Base-by-base conservation (phyloP, 2,113 vertebrate genomes). In the Periophthalmodon schlosseri region DNA sequence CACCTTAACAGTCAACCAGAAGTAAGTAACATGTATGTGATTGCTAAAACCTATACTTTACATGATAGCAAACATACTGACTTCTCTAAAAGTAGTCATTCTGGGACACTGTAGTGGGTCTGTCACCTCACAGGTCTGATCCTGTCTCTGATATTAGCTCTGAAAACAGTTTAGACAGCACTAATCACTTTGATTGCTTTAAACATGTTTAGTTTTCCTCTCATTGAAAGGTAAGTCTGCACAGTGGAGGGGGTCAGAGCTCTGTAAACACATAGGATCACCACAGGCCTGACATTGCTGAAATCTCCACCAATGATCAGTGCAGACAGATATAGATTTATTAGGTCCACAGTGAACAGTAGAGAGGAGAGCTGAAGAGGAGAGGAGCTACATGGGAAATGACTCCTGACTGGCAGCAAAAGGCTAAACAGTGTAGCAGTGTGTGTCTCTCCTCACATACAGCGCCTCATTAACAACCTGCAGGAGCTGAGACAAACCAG, bases 341-440 rank as follows among this genome's bases (percentile, higher is more conserved):
- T 80, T 91, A 60, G 57, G 57, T 91, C 86, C 85, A 78, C 65
- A 79, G 75, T 73, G 68, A 63, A 75, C 77, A 58, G 66, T 73
- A 50, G 0, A 56, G 75, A 60, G 80, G 84, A 81, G 87, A 78
- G 76, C 33, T 1, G 73, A 75, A 87, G 21, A 57, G 56, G n/a
- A 23, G 54, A 93, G 95, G 90, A 91, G 90, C 93, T 94, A 92
- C 89, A 81, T 90, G 90, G 94, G 94, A 96, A 95, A 95, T 95
- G 92, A 95, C 90, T 93, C 92, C 91, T 94, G 95, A 95, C 92
- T 94, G 89, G 93, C 87, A 91, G 87, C 87, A 93, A 91, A 94
- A 93, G 91, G 71, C 87, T 88, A 85, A 87, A 85, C 87, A 83
- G 85, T 85, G 78, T 84, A 75, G 88, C 91, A 93, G 94, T 95